Percentiles rank a stretch among this genome's conserved stretches.
Conservation (phyloP, 2,113 vertebrate genomes). For the Okapia johnstoni region DNA sequence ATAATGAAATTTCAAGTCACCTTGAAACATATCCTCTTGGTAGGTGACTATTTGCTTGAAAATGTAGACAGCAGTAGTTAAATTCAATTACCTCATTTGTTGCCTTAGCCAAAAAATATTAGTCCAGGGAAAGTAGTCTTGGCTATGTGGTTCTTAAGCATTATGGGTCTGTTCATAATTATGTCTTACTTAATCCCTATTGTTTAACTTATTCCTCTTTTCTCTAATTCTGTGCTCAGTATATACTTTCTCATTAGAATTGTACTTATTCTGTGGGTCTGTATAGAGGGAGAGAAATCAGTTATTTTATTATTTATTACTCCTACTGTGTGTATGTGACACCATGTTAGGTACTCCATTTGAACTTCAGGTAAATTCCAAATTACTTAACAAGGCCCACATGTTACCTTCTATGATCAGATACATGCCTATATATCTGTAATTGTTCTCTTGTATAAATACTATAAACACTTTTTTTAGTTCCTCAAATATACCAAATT, state of each 20-base stretch:
- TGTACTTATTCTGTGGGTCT: background rate
- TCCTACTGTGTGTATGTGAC: background rate
- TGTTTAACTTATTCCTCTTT: background rate
- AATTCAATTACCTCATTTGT: background rate
- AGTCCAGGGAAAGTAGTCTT: background rate
- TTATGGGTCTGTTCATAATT: background rate
- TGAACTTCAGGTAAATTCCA: background rate
- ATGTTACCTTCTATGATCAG: background rate
- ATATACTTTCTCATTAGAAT: background rate
- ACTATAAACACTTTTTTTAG: background rate
- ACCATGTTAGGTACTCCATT: background rate
- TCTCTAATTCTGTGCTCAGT: background rate
- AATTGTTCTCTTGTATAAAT: background rate
- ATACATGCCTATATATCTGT: background rate
- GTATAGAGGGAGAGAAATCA: background rate
- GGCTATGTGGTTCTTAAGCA: background rate
- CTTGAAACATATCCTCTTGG: background rate
- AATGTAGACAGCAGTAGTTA: background rate
- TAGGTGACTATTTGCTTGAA: slow-evolving; percentile 9
- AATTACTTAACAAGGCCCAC: background rate
- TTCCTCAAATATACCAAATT: background rate
- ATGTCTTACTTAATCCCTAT: background rate
- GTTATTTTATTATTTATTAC: background rate
- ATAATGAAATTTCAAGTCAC: background rate
- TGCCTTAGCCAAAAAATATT: background rate